Conservation (phyloP, 2,797 vertebrate genomes). For the Cyclura pinguis region DNA sequence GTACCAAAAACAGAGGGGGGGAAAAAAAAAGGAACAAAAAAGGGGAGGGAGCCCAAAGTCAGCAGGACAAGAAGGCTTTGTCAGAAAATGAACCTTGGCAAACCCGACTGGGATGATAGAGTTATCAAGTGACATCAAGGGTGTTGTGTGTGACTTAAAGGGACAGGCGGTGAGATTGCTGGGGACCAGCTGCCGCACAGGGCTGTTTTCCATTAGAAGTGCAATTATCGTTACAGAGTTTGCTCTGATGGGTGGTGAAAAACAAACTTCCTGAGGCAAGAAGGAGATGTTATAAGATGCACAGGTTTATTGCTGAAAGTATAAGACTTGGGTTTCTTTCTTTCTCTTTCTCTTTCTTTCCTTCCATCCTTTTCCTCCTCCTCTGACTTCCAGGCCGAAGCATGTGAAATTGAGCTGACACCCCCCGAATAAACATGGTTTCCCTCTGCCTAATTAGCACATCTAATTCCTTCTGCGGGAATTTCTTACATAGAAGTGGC, state of each 20-base stretch:
- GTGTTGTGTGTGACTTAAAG: constrained; percentile 39
- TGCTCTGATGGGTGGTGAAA: not conserved
- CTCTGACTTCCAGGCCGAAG: not conserved
- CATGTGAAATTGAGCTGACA: not conserved
- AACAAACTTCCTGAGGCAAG: not conserved
- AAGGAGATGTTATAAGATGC: not conserved
- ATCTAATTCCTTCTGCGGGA: not conserved
- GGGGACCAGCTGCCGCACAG: too few species aligned
- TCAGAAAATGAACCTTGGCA: constrained; percentile 59
- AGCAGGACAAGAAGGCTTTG: constrained; percentile 62
- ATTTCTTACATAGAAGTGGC: not conserved
- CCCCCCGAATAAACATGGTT: not conserved
- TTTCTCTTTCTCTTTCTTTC: too few species aligned
- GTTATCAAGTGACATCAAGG: constrained; percentile 37
- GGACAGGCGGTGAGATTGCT: constrained; percentile 20
- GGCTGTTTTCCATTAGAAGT: too few species aligned
- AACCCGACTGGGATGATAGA: constrained; percentile 41
- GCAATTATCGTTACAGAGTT: not conserved
- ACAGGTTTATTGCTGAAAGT: fast-evolving
- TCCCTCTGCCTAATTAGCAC: constrained; percentile 16
- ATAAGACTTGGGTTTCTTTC: too few species aligned
- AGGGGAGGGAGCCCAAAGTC: constrained; percentile 57
- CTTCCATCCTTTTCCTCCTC: not conserved
- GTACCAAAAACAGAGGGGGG: constrained; percentile 50
- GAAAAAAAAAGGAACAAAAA: not conserved